Percentiles rank a stretch among this genome's conserved stretches.
phyloP scores from a whole-genome alignment of 2,113 vertebrate genomes.

The Ammodramus savannarum region DNA sequence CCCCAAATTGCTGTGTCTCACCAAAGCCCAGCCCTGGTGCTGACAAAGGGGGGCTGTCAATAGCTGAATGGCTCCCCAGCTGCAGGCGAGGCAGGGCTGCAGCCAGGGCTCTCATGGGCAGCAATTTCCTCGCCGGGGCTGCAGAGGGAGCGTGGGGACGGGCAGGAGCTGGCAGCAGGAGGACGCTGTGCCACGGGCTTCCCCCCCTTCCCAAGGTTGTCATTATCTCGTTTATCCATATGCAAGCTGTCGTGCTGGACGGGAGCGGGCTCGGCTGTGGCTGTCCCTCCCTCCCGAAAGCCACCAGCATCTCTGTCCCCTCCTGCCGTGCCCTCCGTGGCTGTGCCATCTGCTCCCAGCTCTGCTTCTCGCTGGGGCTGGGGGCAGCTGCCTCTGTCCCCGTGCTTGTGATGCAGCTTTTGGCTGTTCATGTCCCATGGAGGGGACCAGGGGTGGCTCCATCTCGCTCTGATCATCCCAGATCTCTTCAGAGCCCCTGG shows the following conservation, averaged over 20 bases:
- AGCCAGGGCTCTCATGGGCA: neutral
- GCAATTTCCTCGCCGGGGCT: neutral
- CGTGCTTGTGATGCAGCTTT: neutral
- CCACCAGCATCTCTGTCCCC: neutral
- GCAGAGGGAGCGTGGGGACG: neutral
- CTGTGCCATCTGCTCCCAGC: slow-evolving; percentile 43
- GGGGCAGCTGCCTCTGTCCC: neutral
- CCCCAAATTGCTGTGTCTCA: neutral
- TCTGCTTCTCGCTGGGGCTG: neutral
- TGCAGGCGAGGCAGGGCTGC: neutral
- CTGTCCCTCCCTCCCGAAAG: neutral
- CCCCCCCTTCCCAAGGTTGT: neutral
- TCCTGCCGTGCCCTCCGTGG: neutral
- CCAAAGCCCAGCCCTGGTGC: neutral
- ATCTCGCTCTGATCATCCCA: rapidly evolving
- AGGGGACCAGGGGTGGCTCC: neutral
- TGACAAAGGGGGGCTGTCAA: slow-evolving; percentile 30
- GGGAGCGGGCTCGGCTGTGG: neutral
- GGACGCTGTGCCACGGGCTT: neutral
- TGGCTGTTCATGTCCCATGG: rapidly evolving
- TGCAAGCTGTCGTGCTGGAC: slow-evolving; percentile 41
- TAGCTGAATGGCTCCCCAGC: slow-evolving; percentile 40
- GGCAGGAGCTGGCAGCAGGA: slow-evolving; percentile 27
- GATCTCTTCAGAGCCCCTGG: rapidly evolving
- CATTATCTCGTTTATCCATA: slow-evolving; percentile 40